Base-by-base conservation (phyloP, 2,113 vertebrate genomes). In the Sebastes fasciatus region DNA sequence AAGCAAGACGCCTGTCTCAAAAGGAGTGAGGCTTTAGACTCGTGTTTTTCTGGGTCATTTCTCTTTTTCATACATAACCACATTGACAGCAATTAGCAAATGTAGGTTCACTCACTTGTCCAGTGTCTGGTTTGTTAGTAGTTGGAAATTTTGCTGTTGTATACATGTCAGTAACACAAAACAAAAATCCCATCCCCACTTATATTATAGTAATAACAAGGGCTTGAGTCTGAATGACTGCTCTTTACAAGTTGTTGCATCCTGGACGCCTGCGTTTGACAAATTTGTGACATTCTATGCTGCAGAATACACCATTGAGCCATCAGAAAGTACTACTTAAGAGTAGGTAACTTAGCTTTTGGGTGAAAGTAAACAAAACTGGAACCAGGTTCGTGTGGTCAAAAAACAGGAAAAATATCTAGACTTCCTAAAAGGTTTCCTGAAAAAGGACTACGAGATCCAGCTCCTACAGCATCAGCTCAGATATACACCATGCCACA, bases 381-480 rank as follows among this genome's bases (percentile, higher is more conserved):
- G 14, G 45, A 79, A 55, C 48, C 48, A 65, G 60, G n/a, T 42
- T 64, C 1, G 17, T 76, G 49, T 68, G 54, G 19, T 73, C n/a
- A 68, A 63, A 85, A 34, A 48, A 13, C 26, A 60, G 3, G 8
- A 58, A 23, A 40, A 51, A 52, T 66, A 66, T 23, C 58, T 54
- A 23, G 62, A 74, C 45, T 45, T 65, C 40, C 5, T 55, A 34
- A 58, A 45, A 55, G n/a, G 7, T 8, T 65, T 72, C 12, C 49
- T 8, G 13, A 42, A 68, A 82, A 81, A 61, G 46, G 14, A 8
- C 26, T 9, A 40, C 4, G 7, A 17, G 1, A 58, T 72, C 57
- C n/a, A 62, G 5, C 11, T 77, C n/a, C n/a, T 79, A 42, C 46
- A 69, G 23, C 46, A 71, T 34, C 19, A 60, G 62, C 52, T 63